phyloP scores from a whole-genome alignment of 2,113 vertebrate species.

The Festucalex cinctus region DNA sequence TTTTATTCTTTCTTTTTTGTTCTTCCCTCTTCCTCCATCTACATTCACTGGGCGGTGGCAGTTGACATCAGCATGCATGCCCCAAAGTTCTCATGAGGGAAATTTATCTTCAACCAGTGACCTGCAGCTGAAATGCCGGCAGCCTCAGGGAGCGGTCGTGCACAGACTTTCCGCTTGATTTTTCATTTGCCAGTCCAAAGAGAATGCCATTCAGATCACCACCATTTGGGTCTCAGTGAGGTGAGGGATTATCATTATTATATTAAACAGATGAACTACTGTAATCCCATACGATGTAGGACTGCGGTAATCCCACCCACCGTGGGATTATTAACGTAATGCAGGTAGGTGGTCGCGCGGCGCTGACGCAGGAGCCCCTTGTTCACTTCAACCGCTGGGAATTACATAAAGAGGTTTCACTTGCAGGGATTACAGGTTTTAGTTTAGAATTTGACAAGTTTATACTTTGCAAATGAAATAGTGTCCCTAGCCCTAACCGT shows the following conservation, averaged over 20 bases:
- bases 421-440: constrained; percentile 27
- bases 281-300: constrained; percentile 22
- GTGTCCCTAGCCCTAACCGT: no score
- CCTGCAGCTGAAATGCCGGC: constrained; percentile 15
- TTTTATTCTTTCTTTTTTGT: not conserved
- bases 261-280: constrained; percentile 32
- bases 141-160: constrained; percentile 8
- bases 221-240: constrained; percentile 18
- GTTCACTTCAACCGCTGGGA: not conserved
- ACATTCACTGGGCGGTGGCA: not conserved
- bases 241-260: constrained; percentile 16
- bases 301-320: constrained; percentile 34
- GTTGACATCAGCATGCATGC: constrained; percentile 8
- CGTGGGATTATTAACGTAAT: constrained; percentile 22
- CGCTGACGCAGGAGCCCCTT: constrained; percentile 24
- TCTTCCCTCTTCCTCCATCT: not conserved
- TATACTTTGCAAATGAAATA: no score
- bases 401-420: constrained; percentile 17
- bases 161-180: constrained; percentile 2
- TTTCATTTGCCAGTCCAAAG: constrained; percentile 24
- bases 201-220: constrained; percentile 45
- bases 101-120: constrained; percentile 45
- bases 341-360: constrained; percentile 15
- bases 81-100: constrained; percentile 40
- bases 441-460: no score